A percentile compares a stretch with the other conserved stretches of the same genome.
These are phyloP conservation scores for Mastomys coucha DNA, from an alignment of 2,113 vertebrate species.

Conservation along the genomic window DNA sequence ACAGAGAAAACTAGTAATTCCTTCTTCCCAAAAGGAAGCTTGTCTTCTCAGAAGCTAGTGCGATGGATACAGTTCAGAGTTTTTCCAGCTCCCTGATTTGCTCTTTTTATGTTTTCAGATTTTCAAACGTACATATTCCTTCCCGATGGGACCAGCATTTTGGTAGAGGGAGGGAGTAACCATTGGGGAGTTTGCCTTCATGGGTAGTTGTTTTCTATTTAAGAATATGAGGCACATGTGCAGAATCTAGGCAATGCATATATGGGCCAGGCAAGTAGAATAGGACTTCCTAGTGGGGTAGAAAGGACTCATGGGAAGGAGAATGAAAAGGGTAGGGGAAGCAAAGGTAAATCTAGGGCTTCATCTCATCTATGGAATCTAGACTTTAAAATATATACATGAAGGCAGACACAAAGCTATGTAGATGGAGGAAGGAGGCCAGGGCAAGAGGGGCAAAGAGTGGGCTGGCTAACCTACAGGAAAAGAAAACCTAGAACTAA, in stretches of 20 bases:
- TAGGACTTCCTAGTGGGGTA: not conserved
- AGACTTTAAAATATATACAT: not conserved
- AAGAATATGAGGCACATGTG: not conserved
- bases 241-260: not conserved
- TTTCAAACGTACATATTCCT: not conserved
- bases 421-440: not conserved
- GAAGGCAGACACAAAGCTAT: not conserved
- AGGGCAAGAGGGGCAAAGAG: not conserved
- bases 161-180: not conserved
- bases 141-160: not conserved
- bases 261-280: not conserved
- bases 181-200: not conserved
- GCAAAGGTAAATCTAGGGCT: not conserved
- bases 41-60: slow-evolving; percentile 61
- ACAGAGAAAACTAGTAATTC: slow-evolving; percentile 54
- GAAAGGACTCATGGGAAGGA: not conserved
- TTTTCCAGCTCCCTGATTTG: not conserved
- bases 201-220: not conserved
- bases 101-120: not conserved
- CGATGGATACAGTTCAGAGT: not conserved
- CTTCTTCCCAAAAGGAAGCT: slow-evolving; percentile 58
- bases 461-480: not conserved
- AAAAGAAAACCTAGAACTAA: not conserved
- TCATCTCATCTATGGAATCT: not conserved
- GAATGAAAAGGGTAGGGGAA: too few relatives aligned